Percentiles rank a stretch among this genome's conserved stretches.
Evolutionary conservation across 2,888 invertebrate species (phyloP).

Genomic region (Agrotis exclamationis): DNA sequence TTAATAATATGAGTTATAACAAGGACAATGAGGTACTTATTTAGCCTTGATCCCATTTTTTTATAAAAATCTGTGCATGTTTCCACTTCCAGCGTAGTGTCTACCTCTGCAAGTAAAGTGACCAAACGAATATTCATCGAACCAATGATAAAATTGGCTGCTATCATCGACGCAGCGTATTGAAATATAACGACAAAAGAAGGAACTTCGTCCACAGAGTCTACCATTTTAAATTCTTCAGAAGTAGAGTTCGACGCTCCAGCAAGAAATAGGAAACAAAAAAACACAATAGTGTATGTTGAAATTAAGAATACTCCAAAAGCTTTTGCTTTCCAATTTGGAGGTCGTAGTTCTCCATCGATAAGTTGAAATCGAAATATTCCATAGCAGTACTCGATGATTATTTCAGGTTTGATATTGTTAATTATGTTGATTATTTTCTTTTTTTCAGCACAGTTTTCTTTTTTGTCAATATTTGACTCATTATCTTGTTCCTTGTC

Average conservation of each 20-base stretch:
- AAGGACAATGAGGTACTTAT: slow-evolving; percentile 59
- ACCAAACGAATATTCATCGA: slow-evolving; percentile 68
- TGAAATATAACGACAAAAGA: slow-evolving; percentile 70
- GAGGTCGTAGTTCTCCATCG: slow-evolving; percentile 36
- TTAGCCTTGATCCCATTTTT: slow-evolving; percentile 58
- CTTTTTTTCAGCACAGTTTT: slow-evolving; percentile 14
- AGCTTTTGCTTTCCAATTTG: slow-evolving; percentile 44
- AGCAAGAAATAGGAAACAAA: slow-evolving; percentile 13
- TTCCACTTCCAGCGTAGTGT: slow-evolving; percentile 66
- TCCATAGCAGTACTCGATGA: slow-evolving; percentile 43
- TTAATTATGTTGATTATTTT: slow-evolving; percentile 34
- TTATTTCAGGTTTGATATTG: slow-evolving; percentile 40
- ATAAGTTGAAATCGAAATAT: slow-evolving; percentile 44
- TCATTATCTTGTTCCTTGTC: slow-evolving; percentile 29
- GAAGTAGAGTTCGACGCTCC: neutral
- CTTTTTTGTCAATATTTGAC: slow-evolving; percentile 17
- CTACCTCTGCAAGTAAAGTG: slow-evolving; percentile 68
- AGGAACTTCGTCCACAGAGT: slow-evolving; percentile 67
- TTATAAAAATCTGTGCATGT: slow-evolving; percentile 67
- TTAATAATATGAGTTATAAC: slow-evolving; percentile 60
- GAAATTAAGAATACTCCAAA: slow-evolving; percentile 36
- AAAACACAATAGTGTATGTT: slow-evolving; percentile 28
- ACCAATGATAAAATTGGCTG: slow-evolving; percentile 66
- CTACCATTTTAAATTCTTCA: slow-evolving; percentile 41
- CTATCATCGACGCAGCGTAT: slow-evolving; percentile 66